Conservation (phyloP, 2,113 vertebrate genomes). For the Phrynocephalus versicolor region DNA sequence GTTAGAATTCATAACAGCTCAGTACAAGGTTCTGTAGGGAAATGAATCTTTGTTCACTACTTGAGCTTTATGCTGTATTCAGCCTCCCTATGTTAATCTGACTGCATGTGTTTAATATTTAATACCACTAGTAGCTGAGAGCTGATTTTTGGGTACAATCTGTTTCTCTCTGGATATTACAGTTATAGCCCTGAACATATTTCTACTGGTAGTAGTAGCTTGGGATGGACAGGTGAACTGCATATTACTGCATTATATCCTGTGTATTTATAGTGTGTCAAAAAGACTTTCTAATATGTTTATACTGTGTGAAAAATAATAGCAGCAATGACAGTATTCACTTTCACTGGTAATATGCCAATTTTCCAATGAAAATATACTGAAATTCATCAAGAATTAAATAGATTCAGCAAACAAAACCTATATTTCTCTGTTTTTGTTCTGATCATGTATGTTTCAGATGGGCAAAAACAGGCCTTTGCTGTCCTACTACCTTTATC, state of each 20-base stretch:
- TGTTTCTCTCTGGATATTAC: slow-evolving; percentile 36
- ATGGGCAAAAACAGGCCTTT: neutral
- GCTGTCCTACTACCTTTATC: too few relatives aligned
- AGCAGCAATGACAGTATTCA: slow-evolving; percentile 1
- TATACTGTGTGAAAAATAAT: slow-evolving; percentile 9
- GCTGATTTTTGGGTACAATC: slow-evolving; percentile 23
- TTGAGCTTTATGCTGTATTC: slow-evolving; percentile 16
- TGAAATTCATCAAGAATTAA: slow-evolving; percentile 28
- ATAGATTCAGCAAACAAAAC: slow-evolving; percentile 16
- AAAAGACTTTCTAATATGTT: neutral
- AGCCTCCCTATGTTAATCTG: slow-evolving; percentile 37
- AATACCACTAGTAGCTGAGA: slow-evolving; percentile 35
- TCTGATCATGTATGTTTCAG: neutral
- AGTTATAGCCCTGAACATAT: slow-evolving; percentile 14
- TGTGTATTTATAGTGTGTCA: neutral
- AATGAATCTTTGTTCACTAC: slow-evolving; percentile 41
- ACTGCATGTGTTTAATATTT: slow-evolving; percentile 46
- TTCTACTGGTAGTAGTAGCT: neutral
- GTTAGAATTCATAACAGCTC: slow-evolving; percentile 36
- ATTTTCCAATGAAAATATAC: neutral
- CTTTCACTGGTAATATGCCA: neutral
- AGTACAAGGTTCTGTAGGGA: slow-evolving; percentile 23
- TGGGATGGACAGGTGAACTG: neutral
- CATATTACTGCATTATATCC: slow-evolving; percentile 10
- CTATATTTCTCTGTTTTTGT: slow-evolving; percentile 2